Evolutionary conservation across 2,888 invertebrate species (phyloP).

Genomic region (Hydroisotoma schaefferi): DNA sequence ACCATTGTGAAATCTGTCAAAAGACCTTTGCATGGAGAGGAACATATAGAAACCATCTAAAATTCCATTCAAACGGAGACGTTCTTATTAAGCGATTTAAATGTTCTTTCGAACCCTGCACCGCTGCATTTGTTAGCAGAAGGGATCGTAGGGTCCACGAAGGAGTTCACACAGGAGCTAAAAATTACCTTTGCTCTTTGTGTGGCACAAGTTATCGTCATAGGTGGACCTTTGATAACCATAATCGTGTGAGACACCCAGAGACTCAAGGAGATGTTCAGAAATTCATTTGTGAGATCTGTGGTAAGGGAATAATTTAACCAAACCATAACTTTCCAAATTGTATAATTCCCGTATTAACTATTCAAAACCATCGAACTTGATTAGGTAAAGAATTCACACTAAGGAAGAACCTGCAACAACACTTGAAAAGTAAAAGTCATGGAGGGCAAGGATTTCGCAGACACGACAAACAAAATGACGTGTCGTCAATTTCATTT

Average conservation of each 20-base stretch:
- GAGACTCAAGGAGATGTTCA: not conserved
- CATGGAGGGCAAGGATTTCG: not conserved
- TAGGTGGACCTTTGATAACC: not conserved
- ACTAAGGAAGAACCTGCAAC: not conserved
- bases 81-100: not conserved
- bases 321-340: not conserved
- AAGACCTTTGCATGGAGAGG: conserved; percentile 1
- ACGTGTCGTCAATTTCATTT: too few species aligned
- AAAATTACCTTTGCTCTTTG: not conserved
- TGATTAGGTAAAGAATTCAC: not conserved
- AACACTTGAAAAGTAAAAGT: not conserved
- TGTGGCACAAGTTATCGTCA: conserved; percentile 4
- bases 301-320: too few species aligned
- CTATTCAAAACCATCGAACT: not conserved
- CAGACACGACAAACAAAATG: too few species aligned
- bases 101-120: not conserved
- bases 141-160: not conserved
- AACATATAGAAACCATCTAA: not conserved
- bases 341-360: not conserved
- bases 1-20: not conserved
- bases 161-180: conserved; percentile 4
- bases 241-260: not conserved
- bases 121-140: not conserved
- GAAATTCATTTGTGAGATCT: not conserved
- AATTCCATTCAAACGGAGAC: not conserved